Evolutionary conservation across 2,888 invertebrate genomes (phyloP), one percentile per base, ranked within the genome.

Genomic region (Agrypnus murinus): DNA sequence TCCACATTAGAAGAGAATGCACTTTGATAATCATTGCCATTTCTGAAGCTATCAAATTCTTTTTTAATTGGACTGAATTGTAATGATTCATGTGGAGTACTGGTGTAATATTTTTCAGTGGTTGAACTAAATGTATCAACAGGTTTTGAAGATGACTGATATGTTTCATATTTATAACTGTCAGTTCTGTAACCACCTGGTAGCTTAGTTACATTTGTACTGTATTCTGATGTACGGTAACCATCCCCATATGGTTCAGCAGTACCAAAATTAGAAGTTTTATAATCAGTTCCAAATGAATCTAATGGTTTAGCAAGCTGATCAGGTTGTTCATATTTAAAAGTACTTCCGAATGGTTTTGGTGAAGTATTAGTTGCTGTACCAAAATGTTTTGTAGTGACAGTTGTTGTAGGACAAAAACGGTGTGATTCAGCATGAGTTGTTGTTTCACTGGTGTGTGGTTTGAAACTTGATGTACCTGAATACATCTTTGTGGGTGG

Each of bases 111-210:
- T 71, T 84, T 84, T 73, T 85, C 85, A n/a, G 78, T 79, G 1
- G 81, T 80, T 19, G 77, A 78, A 12, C 81, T 80, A 67, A 81
- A 83, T 0, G 79, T 75, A 14, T 69, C 65, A 45, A 77, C 73
- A 4, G 84, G 84, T 70, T 84, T 80, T 2, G 84, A 81, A 4
- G 79, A 74, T 0, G 83, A 78, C 60, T 84, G 80, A 72, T 82
- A 84, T 48, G 81, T 79, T 74, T 86, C 85, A 69, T 84, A 84
- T 72, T 81, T 84, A 73, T 80, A 85, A 17, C 80, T 77, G 58
- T 84, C 84, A 0, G 84, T 84, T 77, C 82, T 82, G 67, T 81
- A 84, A 19, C 85, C 85, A 12, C 81, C 84, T 0, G 86, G 85
- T 3, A 83, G 84, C 80, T 84, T 84, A 55, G 81, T 83, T 2